Evolutionary conservation across 2,888 invertebrate genomes (phyloP), one percentile per base, ranked within the genome.

Genomic region (Zaprionus bogoriensis): DNA sequence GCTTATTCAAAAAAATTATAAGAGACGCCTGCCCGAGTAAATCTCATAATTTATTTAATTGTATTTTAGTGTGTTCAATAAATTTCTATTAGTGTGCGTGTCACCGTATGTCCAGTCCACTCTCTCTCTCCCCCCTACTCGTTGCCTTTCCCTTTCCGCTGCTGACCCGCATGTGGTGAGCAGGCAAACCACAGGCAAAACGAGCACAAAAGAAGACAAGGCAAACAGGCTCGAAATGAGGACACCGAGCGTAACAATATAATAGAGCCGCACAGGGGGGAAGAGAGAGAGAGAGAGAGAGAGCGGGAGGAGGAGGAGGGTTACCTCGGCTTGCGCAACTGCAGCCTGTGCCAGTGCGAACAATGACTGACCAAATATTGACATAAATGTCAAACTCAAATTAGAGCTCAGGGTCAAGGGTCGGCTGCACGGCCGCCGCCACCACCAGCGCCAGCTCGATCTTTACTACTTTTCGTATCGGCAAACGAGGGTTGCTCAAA

Each of bases 311-410:
- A 6, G 20, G 12, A 19, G 32, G 10, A 10, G 14, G 32, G 32
- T n/a, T 12, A 1, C 3, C 14, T 2, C 9, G 27, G 27, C 1
- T 2, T 6, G 30, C 6, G 30, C 48, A 74, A 65, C 50, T 65
- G 65, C 58, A 57, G n/a, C n/a, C n/a, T 27, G 63, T 54, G 58
- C 42, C 51, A 54, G 76, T 69, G 73, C 69, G 81, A 78, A 83
- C 84, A 87, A 87, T 87, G 83, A 87, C 79, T 87, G 85, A 75
- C 87, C 85, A 87, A 87, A 87, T 87, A 87, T 87, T 87, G 86
- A 87, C 87, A 87, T 87, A 84, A 87, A 79, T 87, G 86, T 87
- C 86, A 87, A 87, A 84, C 85, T 87, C 79, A 79, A 86, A 86
- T 87, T 86, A 87, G 85, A 77, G 79, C 83, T 82, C 81, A 84